Evolutionary conservation across 2,797 vertebrate species (phyloP).

Genomic region (Alcedo quadribrachys): DNA sequence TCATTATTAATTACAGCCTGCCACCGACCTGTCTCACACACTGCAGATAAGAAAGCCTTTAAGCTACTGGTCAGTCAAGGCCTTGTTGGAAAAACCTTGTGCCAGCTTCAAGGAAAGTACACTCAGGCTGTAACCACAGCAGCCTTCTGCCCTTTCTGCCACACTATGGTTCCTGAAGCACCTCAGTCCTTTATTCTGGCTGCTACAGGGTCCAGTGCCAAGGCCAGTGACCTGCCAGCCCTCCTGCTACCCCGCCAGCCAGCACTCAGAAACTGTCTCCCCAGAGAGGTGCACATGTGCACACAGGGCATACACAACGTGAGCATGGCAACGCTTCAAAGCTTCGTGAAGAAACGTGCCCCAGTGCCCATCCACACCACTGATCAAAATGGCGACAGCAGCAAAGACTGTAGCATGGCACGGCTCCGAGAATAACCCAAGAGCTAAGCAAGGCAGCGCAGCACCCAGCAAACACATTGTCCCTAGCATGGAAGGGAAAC

Average conservation of each 20-base stretch:
- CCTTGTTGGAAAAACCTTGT: not conserved
- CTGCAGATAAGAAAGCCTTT: conserved; percentile 6
- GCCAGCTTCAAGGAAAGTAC: not conserved
- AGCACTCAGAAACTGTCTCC: not conserved
- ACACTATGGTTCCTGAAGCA: rapidly evolving
- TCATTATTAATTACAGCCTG: not conserved
- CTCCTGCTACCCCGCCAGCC: rapidly evolving
- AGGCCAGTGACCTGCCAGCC: not conserved
- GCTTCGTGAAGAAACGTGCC: rapidly evolving
- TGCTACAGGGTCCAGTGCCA: not conserved
- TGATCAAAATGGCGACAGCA: rapidly evolving
- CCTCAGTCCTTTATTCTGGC: not conserved
- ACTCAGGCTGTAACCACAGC: not conserved
- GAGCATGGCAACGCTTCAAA: rapidly evolving
- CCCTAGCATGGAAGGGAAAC: not conserved
- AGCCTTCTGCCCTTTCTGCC: not conserved
- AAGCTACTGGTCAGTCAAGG: not conserved
- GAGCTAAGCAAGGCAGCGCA: not conserved
- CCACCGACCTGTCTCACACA: not conserved
- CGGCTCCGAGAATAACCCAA: not conserved
- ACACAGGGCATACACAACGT: rapidly evolving
- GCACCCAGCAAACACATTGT: not conserved
- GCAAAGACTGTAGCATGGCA: rapidly evolving
- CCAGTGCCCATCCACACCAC: rapidly evolving
- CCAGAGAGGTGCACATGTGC: too few relatives aligned